Evolutionary conservation across 2,888 invertebrate species (phyloP).

Genomic region (Bhutanitis thaidina): DNA sequence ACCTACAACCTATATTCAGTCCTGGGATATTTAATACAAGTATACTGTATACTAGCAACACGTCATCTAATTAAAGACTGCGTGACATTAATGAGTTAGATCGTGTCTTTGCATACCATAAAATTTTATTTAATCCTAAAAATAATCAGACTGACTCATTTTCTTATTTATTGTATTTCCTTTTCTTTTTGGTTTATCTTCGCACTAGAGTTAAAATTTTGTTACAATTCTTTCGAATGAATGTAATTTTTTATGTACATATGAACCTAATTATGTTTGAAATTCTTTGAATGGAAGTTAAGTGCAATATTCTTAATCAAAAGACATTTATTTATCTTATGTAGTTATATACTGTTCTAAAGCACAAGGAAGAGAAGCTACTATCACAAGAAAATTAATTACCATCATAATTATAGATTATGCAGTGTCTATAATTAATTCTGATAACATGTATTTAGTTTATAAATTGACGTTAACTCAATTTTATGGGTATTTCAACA

Average conservation of each 20-base stretch:
- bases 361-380: too few species aligned
- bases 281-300: too few species aligned
- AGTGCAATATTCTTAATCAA: too few species aligned
- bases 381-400: too few species aligned
- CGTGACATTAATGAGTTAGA: slow-evolving; percentile 22
- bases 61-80: slow-evolving; percentile 28
- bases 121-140: too few species aligned
- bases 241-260: not conserved
- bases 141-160: not conserved
- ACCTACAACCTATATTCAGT: slow-evolving; percentile 59
- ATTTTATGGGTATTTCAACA: too few species aligned
- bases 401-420: too few species aligned
- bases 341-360: not conserved
- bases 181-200: not conserved
- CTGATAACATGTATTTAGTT: too few species aligned
- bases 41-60: not conserved
- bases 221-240: not conserved
- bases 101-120: not conserved
- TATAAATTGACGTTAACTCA: too few species aligned
- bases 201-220: too few species aligned
- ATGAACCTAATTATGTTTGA: too few species aligned
- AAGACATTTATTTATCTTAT: slow-evolving; percentile 11
- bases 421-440: too few species aligned
- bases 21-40: slow-evolving; percentile 26
- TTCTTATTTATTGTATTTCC: not conserved